Conservation (phyloP, 2,797 vertebrate genomes). For the Onychomys torridus region DNA sequence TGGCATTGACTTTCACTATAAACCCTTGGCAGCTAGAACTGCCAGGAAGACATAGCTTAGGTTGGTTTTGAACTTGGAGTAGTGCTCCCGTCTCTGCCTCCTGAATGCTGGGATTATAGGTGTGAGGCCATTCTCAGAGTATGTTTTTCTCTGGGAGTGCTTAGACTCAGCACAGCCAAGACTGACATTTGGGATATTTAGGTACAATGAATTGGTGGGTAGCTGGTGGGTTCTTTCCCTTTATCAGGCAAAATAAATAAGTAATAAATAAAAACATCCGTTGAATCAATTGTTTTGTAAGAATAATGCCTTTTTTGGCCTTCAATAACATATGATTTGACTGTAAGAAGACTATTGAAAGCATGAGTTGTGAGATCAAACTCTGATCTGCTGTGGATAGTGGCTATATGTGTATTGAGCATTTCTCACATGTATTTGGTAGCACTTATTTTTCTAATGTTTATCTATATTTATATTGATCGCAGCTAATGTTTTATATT, state of each 20-base stretch:
- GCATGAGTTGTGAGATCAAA: neutral
- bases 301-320: neutral
- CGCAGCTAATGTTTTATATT: neutral
- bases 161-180: neutral
- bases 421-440: slow-evolving; percentile 59
- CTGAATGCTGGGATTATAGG: neutral
- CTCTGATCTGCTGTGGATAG: neutral
- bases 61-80: neutral
- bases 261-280: neutral
- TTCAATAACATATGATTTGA: neutral
- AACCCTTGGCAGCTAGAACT: neutral
- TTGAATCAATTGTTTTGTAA: neutral
- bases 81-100: neutral
- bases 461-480: slow-evolving; percentile 1
- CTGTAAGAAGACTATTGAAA: neutral
- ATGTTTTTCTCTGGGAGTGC: neutral
- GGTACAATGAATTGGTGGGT: neutral
- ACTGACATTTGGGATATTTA: neutral
- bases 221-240: neutral
- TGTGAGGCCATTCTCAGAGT: neutral
- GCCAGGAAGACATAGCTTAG: neutral
- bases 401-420: neutral
- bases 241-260: slow-evolving; percentile 3
- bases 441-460: slow-evolving; percentile 42
- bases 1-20: neutral